These are phyloP conservation scores for Cryptosula pallasiana DNA, from an alignment of 2,888 invertebrate genomes.

Conservation along the genomic window DNA sequence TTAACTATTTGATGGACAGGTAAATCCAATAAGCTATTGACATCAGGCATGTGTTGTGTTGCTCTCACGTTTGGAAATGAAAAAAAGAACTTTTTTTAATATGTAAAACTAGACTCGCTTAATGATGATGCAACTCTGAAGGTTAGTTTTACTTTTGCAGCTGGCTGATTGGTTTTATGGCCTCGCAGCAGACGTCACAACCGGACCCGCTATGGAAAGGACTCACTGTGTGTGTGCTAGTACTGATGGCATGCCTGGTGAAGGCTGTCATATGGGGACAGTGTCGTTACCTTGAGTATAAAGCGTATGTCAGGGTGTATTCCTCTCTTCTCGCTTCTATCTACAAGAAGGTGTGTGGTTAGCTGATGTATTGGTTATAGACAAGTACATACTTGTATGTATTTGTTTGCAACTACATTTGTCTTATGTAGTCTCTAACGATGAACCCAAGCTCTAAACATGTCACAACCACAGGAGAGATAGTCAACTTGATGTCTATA, in stretches of 20 bases:
- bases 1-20: no score
- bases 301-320: not conserved
- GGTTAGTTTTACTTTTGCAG: no score
- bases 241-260: not conserved
- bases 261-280: not conserved
- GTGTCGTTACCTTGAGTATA: not conserved
- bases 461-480: conserved; percentile 46
- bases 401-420: no score
- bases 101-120: no score
- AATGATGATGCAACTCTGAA: no score
- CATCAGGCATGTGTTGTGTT: no score
- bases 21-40: no score
- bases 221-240: not conserved
- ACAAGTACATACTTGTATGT: no score
- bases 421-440: conserved; percentile 40
- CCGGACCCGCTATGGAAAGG: conserved; percentile 12
- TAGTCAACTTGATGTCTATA: conserved; percentile 52
- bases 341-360: not conserved
- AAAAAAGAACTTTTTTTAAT: no score
- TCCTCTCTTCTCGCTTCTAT: not conserved
- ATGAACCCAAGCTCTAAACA: conserved; percentile 44
- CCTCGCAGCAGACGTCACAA: not conserved
- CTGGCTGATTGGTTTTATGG: not conserved
- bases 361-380: no score
- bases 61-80: no score